Evolutionary conservation across 2,888 invertebrate genomes (phyloP).

Genomic region (Dascillus cervinus): DNA sequence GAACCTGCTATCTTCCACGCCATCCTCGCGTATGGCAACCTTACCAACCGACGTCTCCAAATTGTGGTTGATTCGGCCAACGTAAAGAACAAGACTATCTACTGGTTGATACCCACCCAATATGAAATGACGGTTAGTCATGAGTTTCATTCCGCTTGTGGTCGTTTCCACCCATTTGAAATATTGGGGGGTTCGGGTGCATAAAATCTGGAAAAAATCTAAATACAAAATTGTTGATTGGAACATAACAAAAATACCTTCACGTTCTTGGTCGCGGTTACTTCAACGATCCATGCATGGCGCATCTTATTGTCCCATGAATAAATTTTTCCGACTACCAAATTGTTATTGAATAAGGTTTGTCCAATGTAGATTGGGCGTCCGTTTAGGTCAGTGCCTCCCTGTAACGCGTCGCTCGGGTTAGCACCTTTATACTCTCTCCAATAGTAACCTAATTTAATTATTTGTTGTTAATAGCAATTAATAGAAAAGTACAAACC

Average conservation of each 20-base stretch:
- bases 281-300: conserved; percentile 3
- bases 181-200: conserved; percentile 7
- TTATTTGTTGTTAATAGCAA: too few relatives aligned
- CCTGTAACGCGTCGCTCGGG: conserved; percentile 1
- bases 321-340: conserved; percentile 6
- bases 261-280: conserved; percentile 1
- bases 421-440: conserved; percentile 1
- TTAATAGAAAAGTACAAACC: too few relatives aligned
- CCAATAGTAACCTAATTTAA: conserved; percentile 5
- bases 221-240: not conserved
- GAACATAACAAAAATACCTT: conserved; percentile 4
- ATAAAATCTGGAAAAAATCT: conserved; percentile 8
- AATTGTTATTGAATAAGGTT: not conserved
- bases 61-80: conserved; percentile 8
- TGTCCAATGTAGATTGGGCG: conserved; percentile 1
- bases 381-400: not conserved
- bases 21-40: conserved; percentile 2
- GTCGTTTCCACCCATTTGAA: conserved; percentile 10
- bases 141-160: conserved; percentile 5
- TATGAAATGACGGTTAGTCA: conserved; percentile 6
- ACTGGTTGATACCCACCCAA: conserved; percentile 8
- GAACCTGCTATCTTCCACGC: conserved; percentile 4
- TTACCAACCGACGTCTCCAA: conserved; percentile 9
- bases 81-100: conserved; percentile 4
- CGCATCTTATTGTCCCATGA: conserved; percentile 1